phyloP scores from a whole-genome alignment of 1,140 invertebrate genomes.

The Sinonovacula constricta region DNA sequence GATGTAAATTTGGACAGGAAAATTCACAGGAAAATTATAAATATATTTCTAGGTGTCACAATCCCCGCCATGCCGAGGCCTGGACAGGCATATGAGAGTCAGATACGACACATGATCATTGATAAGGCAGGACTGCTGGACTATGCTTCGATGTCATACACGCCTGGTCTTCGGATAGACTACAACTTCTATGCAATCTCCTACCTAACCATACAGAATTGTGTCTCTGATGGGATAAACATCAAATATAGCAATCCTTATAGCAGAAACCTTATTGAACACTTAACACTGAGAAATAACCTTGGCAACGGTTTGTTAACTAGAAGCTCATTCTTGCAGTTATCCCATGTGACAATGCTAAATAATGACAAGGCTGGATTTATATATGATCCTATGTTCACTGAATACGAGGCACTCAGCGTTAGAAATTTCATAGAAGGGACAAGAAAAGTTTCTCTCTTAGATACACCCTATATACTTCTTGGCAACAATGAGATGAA shows the following conservation, averaged over 20 bases:
- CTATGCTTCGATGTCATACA: slow-evolving; percentile 93
- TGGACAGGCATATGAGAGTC: slow-evolving; percentile 54
- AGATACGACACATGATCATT: slow-evolving; percentile 67
- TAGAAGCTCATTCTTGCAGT: slow-evolving; percentile 64
- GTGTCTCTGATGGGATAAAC: slow-evolving; percentile 87
- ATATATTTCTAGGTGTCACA: slow-evolving; percentile 73
- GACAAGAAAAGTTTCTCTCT: slow-evolving; percentile 49
- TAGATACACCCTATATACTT: slow-evolving; percentile 17
- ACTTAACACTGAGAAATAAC: slow-evolving; percentile 66
- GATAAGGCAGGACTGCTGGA: slow-evolving; percentile 91
- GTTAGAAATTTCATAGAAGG: slow-evolving; percentile 71
- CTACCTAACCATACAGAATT: slow-evolving; percentile 55
- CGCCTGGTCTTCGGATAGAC: slow-evolving; percentile 95
- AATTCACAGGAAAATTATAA: too few relatives aligned
- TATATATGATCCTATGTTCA: slow-evolving; percentile 93
- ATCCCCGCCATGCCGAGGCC: slow-evolving; percentile 66
- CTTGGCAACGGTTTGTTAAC: slow-evolving; percentile 73
- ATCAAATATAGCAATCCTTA: slow-evolving; percentile 92
- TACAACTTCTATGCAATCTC: slow-evolving; percentile 93
- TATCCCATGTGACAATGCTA: slow-evolving; percentile 65
- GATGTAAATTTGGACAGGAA: too few relatives aligned
- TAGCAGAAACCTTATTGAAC: slow-evolving; percentile 72
- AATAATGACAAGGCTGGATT: slow-evolving; percentile 93
- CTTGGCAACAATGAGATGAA: slow-evolving; percentile 56
- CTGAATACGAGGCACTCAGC: slow-evolving; percentile 80